phyloP scores from a whole-genome alignment of 2,113 vertebrate genomes.

The Nesoenas mayeri region DNA sequence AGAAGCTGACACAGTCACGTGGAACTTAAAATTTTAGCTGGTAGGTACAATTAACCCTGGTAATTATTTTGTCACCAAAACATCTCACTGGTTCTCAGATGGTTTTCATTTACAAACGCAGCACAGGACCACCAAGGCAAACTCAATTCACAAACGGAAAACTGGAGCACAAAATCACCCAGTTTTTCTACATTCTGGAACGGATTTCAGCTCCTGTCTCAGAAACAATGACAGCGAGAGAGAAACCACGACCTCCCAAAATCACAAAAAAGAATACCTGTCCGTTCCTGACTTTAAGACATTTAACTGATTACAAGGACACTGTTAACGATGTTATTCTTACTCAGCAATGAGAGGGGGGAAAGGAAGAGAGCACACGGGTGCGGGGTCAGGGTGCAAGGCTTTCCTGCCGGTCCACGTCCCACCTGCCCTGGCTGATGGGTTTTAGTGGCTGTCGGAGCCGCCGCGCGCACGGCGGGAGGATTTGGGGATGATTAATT shows the following conservation, averaged over 20 bases:
- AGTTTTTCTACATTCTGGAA: accelerated
- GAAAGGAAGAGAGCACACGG: conserved; percentile 47
- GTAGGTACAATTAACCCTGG: neutral
- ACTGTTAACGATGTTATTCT: conserved; percentile 37
- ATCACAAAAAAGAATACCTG: conserved; percentile 36
- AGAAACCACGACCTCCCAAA: neutral
- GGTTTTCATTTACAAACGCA: neutral
- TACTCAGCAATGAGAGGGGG: conserved; percentile 4
- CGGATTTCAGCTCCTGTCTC: neutral
- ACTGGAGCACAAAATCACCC: neutral
- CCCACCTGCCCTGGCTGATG: conserved; percentile 87
- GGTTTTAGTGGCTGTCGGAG: conserved; percentile 82
- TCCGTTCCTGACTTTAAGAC: neutral
- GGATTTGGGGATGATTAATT: conserved; percentile 95
- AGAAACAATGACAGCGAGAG: neutral
- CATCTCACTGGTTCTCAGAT: neutral
- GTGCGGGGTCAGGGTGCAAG: conserved; percentile 70
- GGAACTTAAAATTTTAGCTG: neutral
- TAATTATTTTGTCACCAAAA: conserved; percentile 3
- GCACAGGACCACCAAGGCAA: neutral
- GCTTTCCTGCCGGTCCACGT: conserved; percentile 77
- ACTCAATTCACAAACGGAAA: neutral
- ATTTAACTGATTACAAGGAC: conserved; percentile 31
- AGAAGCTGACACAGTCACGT: neutral
- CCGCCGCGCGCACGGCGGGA: conserved; percentile 82